A percentile compares a stretch with the other conserved stretches of the same genome.
phyloP scores from a whole-genome alignment of 2,797 vertebrate genomes.

The Okamejei kenojei region DNA sequence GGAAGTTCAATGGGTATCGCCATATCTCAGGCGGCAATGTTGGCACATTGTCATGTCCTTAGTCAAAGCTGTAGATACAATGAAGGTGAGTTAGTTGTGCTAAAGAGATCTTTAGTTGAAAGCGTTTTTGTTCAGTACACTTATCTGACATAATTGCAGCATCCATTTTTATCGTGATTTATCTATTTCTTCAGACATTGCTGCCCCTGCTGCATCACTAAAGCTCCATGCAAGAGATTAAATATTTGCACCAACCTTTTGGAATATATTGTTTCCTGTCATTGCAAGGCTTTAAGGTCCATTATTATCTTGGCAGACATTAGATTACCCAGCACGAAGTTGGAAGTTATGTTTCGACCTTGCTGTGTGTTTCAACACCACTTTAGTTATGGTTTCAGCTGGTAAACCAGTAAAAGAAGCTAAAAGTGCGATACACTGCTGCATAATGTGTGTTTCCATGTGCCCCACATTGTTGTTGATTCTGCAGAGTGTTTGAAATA shows the following conservation, averaged over 20 bases:
- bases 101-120: background rate
- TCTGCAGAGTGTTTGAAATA: background rate
- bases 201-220: background rate
- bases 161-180: background rate
- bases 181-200: background rate
- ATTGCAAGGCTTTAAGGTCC: background rate
- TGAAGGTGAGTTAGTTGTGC: constrained; percentile 66
- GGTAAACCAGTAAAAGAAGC: background rate
- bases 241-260: background rate
- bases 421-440: background rate
- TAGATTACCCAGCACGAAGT: background rate
- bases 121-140: background rate
- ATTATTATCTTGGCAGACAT: background rate
- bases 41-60: constrained; percentile 81
- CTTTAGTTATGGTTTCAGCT: background rate
- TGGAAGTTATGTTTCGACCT: background rate
- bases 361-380: background rate
- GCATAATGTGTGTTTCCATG: background rate
- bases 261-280: background rate
- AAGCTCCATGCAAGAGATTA: background rate
- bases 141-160: too few relatives aligned
- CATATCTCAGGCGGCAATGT: constrained; percentile 76
- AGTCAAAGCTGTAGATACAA: constrained; percentile 85
- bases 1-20: constrained; percentile 91
- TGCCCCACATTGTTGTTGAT: background rate